phyloP scores from a whole-genome alignment of 2,888 invertebrate genomes.

The Smittia aterrima region DNA sequence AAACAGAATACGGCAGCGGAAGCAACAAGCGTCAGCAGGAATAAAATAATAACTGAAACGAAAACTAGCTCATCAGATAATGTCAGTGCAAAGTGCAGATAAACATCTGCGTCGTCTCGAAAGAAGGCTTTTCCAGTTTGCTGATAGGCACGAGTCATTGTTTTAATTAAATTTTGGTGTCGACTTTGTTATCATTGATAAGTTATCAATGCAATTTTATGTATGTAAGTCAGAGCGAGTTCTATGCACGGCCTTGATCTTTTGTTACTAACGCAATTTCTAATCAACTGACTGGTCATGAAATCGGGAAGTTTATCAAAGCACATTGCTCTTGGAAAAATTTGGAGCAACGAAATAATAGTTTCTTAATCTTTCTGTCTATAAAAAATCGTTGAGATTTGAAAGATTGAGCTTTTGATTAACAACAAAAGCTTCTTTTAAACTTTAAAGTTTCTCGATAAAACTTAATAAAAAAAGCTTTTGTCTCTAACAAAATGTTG shows the following conservation, averaged over 20 bases:
- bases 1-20: background rate
- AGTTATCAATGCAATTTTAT: background rate
- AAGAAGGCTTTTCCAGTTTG: background rate
- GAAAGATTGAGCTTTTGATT: no score
- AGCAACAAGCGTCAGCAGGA: background rate
- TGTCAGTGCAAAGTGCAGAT: no score
- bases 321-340: no score
- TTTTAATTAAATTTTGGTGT: background rate
- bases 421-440: no score
- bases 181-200: background rate
- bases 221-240: background rate
- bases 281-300: background rate
- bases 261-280: background rate
- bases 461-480: no score
- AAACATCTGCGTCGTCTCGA: background rate
- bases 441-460: no score
- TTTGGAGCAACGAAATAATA: no score
- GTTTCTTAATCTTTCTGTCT: no score
- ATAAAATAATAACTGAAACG: slow-evolving; percentile 19
- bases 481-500: no score
- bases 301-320: background rate
- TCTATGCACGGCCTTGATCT: background rate
- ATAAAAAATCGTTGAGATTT: no score
- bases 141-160: background rate
- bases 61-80: no score